Percentiles rank a stretch among this genome's conserved stretches.
Evolutionary conservation across 1,140 invertebrate species (phyloP).

Genomic region (Meteorus sp.): DNA sequence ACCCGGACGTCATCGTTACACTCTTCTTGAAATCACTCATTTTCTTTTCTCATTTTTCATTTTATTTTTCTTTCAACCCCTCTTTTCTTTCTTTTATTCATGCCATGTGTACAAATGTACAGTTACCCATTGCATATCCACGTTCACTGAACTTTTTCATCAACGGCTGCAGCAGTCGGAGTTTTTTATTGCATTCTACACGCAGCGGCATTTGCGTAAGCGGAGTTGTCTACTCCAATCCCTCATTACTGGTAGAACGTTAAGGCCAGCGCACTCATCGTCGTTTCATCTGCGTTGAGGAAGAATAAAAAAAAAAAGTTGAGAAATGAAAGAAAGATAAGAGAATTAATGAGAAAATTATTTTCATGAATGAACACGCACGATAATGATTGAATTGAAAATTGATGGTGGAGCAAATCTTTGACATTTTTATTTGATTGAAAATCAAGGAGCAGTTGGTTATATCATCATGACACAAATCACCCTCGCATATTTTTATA

Average conservation of each 20-base stretch:
- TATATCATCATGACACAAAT: background rate
- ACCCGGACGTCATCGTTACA: background rate
- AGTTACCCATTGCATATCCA: no score
- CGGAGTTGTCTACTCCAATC: slow-evolving; percentile 9
- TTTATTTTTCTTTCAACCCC: slow-evolving; percentile 32
- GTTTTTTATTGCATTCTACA: slow-evolving; percentile 8
- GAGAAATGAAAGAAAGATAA: background rate
- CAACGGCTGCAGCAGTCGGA: background rate
- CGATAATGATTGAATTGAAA: background rate
- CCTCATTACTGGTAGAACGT: no score
- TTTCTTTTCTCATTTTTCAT: slow-evolving; percentile 17
- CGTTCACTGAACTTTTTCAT: background rate
- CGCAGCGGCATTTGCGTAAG: slow-evolving; percentile 27
- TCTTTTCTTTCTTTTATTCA: no score
- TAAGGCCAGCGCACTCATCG: no score
- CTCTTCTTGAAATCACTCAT: background rate
- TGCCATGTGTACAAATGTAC: no score
- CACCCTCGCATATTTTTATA: no score
- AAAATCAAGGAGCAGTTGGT: slow-evolving; percentile 18
- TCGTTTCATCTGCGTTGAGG: no score
- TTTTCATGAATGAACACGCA: background rate
- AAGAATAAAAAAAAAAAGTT: slow-evolving; percentile 6
- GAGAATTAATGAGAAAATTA: background rate
- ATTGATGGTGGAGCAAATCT: slow-evolving; percentile 5
- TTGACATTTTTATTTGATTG: slow-evolving; percentile 20